phyloP scores from a whole-genome alignment of 2,113 vertebrate genomes.

The Poecile atricapillus region DNA sequence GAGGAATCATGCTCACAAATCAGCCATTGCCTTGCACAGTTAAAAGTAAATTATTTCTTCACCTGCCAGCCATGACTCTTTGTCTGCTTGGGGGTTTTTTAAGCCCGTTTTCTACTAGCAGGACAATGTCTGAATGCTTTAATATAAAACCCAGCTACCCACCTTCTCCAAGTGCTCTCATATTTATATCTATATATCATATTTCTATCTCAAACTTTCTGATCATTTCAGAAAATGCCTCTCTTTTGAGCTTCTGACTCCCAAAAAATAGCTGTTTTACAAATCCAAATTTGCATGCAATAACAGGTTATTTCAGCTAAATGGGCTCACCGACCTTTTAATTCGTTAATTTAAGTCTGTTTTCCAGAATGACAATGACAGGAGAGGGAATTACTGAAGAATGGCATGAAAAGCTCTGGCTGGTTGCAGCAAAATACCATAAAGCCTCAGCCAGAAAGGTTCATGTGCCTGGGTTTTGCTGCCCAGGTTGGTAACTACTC shows the following conservation, averaged over 20 bases:
- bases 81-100: not conserved
- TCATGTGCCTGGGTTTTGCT: not conserved
- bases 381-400: not conserved
- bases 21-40: constrained; percentile 50
- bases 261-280: not conserved
- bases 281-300: not conserved
- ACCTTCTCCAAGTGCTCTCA: not conserved
- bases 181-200: not conserved
- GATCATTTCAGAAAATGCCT: not conserved
- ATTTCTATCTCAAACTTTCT: not conserved
- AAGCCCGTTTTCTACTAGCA: not conserved
- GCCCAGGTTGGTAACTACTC: not conserved
- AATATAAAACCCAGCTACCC: not conserved
- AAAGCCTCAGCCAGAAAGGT: not conserved
- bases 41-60: constrained; percentile 51
- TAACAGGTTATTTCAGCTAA: not conserved
- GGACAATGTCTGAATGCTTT: not conserved
- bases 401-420: not conserved
- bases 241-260: not conserved
- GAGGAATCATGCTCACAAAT: constrained; percentile 67
- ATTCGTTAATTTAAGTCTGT: not conserved
- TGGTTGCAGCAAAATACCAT: not conserved
- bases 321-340: not conserved
- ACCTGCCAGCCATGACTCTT: not conserved
- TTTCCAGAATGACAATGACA: not conserved